Base-by-base conservation (phyloP, 2,113 vertebrate species). In the Phycodurus eques region DNA sequence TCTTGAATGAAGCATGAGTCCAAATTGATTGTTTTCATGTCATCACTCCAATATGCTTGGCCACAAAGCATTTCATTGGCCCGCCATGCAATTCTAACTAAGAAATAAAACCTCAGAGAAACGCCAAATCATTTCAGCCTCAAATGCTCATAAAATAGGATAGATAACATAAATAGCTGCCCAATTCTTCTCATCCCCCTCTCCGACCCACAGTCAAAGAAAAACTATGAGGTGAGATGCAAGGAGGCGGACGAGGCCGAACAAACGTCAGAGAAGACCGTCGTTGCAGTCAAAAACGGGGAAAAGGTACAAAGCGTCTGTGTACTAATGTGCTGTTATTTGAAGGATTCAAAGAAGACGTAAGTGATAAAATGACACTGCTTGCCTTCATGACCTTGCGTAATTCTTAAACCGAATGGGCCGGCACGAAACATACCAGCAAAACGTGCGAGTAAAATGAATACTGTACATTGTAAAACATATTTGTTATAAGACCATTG, bases 161-260 rank as follows among this genome's bases (percentile, higher is more conserved):
- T 15, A 14, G 43, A 43, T 7, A 19, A 39, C 8, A 35, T 62
- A 17, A 39, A 42, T 42, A 10, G 9, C 17, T 20, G 7, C 27
- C 43, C 13, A n/a, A 19, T 39, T 12, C 6, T 49, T 46, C 14
- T 14, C 22, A 2, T 33, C n/a, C 4, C 11, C 80, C 78, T 81
- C 31, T 72, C 2, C 67, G 68, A 84, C 11, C 14, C 3, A 5
- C 86, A 99, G 97, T 94, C 95, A 15, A 98, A 98, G 90, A 98
- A 92, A 87, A 90, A 33, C 0, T 97, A 98, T 0, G 94, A 97
- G 57, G 93, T 94, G 91, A 95, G 85, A 78, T 96, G 95, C 85
- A 93, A 68, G 66, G 97, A 98, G 0, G 92, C 95, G 0, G 95
- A 96, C 0, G 96, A 98, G 0, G 94, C 93, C 0, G 94, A 98